Conservation (phyloP, 2,113 vertebrate genomes). For the Plectropomus leopardus region DNA sequence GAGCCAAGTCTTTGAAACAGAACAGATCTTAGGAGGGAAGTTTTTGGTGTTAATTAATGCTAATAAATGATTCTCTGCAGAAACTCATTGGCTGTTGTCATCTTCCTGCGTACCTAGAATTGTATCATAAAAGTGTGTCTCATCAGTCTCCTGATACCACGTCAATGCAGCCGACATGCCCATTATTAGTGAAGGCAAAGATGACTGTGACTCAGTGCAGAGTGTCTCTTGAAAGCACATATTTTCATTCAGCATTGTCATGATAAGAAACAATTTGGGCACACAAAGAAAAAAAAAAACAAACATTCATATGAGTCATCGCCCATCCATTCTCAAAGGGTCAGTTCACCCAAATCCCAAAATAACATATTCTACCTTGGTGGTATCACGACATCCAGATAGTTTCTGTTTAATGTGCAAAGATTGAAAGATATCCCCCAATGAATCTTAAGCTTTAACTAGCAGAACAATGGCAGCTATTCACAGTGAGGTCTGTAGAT, state of each 20-base stretch:
- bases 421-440: neutral
- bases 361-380: neutral
- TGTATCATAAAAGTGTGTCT: neutral
- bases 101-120: neutral
- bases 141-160: constrained; percentile 29
- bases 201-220: constrained; percentile 29
- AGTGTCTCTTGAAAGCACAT: constrained; percentile 9
- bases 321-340: neutral
- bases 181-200: constrained; percentile 16
- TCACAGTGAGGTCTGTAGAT: neutral
- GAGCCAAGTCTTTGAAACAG: constrained; percentile 1
- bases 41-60: constrained; percentile 13
- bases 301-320: constrained; percentile 39
- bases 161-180: constrained; percentile 18
- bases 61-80: neutral
- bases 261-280: constrained; percentile 25
- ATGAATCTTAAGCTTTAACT: neutral
- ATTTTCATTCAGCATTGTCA: constrained; percentile 14
- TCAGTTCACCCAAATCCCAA: neutral
- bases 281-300: constrained; percentile 1
- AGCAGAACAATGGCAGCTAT: neutral
- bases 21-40: constrained; percentile 12
- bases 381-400: neutral
- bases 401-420: neutral
- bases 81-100: neutral